phyloP scores from a whole-genome alignment of 1,140 invertebrate genomes.

The Oscheius sp. region DNA sequence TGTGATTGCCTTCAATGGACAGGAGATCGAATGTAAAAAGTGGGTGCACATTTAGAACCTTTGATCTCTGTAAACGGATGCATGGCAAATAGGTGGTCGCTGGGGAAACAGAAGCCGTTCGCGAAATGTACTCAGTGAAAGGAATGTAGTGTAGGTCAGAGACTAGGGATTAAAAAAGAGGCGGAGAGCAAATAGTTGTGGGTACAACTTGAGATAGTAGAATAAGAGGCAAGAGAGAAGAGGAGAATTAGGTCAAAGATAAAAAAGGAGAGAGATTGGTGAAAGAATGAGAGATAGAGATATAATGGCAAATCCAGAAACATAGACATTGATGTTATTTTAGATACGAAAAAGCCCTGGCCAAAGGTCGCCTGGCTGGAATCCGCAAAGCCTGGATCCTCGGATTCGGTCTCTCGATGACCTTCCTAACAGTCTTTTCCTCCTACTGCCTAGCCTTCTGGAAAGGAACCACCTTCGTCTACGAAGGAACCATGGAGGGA shows the following conservation, averaged over 20 bases:
- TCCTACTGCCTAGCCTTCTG: conserved; percentile 46
- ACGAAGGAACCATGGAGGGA: conserved; percentile 20
- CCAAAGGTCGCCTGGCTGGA: conserved; percentile 23
- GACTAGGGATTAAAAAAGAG: too few species aligned
- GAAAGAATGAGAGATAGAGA: too few species aligned
- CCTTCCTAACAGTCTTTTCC: conserved; percentile 37
- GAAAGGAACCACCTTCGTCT: conserved; percentile 39
- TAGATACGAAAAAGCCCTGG: conserved; percentile 53
- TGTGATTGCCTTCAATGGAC: conserved; percentile 77
- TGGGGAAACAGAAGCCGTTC: not conserved
- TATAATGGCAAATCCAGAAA: too few species aligned
- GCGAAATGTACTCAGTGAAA: too few species aligned
- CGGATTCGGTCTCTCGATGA: conserved; percentile 29
- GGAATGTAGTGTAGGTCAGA: too few species aligned
- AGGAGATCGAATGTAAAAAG: conserved; percentile 68
- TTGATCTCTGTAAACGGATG: not conserved
- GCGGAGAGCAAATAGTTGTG: too few species aligned
- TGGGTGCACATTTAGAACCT: not conserved
- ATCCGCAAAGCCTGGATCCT: conserved; percentile 33
- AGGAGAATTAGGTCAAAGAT: too few species aligned
- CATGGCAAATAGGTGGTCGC: not conserved
- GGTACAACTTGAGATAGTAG: too few species aligned
- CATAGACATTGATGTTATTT: conserved; percentile 63
- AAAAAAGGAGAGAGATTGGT: too few species aligned
- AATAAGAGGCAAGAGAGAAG: too few species aligned